Evolutionary conservation across 2,888 invertebrate species (phyloP), one percentile per base, ranked within the genome.

Genomic region (Apodemia hepburni): DNA sequence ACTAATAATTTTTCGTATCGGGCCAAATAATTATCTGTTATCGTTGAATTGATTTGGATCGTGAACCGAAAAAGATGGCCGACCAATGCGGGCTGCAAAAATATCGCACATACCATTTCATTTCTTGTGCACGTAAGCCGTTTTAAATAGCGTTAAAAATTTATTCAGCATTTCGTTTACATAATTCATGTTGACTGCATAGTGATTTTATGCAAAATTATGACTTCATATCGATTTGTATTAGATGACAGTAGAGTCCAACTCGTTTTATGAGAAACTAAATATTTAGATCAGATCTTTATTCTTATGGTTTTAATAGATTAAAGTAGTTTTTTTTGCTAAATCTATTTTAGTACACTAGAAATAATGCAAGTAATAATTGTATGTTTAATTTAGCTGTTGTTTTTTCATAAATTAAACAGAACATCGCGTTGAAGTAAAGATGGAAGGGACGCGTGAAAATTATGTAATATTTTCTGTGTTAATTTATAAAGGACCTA

Each of bases 1-100:
- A 76, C 83, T 81, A 84, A 87, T 87, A 86, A 82, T 84, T 85
- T 85, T 84, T 83, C 79, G 84, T 85, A 86, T 84, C 84, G 76
- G 73, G 63, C 75, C 73, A 79, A 88, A 87, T 89, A 89, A 89
- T 86, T 87, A 85, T 81, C 82, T 82, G 83, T 80, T 86, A 87
- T 90, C 86, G 80, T 71, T 73, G 79, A 81, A 82, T 82, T 83
- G 84, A 74, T 77, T 69, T 77, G 76, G 82, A 79, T 78, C 78
- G 79, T 73, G 74, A 80, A 82, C 81, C 82, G 76, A 74, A 27
- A 81, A 87, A 85, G 74, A 85, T 85, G 84, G 84, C 82, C 75
- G 80, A 69, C 69, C 69, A 61, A 74, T 72, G 85, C 72, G 66
- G 80, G 70, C 75, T 77, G 78, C 81, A 84, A 72, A 77, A 76